Percentiles rank a stretch among this genome's conserved stretches.
Evolutionary conservation across 1,140 invertebrate genomes (phyloP).

Genomic region (Caenorhabditis inopinata): DNA sequence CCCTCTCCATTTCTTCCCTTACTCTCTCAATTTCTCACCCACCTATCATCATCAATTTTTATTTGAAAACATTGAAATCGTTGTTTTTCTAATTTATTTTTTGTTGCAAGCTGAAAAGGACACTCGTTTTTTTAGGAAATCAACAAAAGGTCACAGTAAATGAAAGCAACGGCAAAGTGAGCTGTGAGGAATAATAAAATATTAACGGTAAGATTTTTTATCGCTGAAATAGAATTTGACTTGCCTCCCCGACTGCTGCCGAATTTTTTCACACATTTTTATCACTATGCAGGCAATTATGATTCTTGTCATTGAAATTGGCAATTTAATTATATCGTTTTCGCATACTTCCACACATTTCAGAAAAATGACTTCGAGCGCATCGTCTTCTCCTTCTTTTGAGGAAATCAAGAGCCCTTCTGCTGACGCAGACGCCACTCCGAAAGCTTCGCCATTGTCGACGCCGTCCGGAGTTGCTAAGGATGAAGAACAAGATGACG

Average conservation of each 20-base stretch:
- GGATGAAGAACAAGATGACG: neutral
- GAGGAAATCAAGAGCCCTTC: neutral
- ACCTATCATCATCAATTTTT: neutral
- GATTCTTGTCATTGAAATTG: no score
- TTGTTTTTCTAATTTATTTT: neutral
- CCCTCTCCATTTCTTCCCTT: neutral
- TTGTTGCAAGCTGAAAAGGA: no score
- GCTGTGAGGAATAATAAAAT: neutral
- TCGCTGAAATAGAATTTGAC: no score
- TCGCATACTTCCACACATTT: neutral
- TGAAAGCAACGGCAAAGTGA: neutral
- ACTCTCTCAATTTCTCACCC: neutral
- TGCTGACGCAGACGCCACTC: conserved; percentile 4
- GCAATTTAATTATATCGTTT: neutral
- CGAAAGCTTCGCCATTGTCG: neutral
- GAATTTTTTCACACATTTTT: neutral
- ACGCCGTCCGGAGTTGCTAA: neutral
- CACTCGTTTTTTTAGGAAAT: neutral
- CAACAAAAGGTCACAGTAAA: neutral
- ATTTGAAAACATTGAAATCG: neutral
- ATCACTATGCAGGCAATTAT: neutral
- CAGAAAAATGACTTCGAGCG: neutral
- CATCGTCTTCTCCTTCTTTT: neutral
- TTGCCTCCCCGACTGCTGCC: neutral
- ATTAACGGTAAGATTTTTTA: neutral